Percentiles rank a stretch among this genome's conserved stretches.
phyloP scores from a whole-genome alignment of 2,113 vertebrate genomes.

The Carassius carassius region DNA sequence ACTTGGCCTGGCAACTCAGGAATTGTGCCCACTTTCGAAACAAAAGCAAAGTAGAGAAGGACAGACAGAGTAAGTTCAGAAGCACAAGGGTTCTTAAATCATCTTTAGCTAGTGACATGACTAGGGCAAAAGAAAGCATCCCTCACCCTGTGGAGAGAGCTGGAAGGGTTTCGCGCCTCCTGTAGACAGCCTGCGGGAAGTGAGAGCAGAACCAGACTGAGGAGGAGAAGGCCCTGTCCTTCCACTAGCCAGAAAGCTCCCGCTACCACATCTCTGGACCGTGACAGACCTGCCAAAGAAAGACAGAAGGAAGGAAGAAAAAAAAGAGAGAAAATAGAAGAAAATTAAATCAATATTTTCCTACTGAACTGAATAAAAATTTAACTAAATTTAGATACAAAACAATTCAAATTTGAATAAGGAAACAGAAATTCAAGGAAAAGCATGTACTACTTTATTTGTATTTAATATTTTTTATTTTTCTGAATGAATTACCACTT shows the following conservation, averaged over 20 bases:
- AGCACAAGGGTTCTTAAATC: not conserved
- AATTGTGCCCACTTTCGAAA: conserved; percentile 76
- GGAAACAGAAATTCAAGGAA: not conserved
- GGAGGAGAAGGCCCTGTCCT: conserved; percentile 84
- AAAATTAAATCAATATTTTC: not conserved
- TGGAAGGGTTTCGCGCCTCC: conserved; percentile 85
- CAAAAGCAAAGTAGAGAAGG: conserved; percentile 2
- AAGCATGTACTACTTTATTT: not conserved
- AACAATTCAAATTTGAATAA: not conserved
- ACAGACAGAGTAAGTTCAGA: not conserved
- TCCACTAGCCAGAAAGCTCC: conserved; percentile 78
- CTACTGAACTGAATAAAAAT: not conserved
- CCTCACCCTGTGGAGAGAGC: conserved; percentile 87
- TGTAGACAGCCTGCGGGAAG: conserved; percentile 80
- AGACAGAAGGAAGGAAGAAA: not conserved
- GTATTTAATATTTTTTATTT: not conserved
- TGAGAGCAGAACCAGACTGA: conserved; percentile 69
- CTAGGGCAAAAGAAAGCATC: not conserved
- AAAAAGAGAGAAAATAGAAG: not conserved
- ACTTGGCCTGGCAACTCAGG: conserved; percentile 75
- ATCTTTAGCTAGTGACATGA: not conserved
- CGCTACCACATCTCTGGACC: conserved; percentile 83
- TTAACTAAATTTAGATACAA: not conserved
- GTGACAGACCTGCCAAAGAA: conserved; percentile 71
- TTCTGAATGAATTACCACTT: not conserved